phyloP scores from a whole-genome alignment of 2,113 vertebrate genomes.

The Eudyptes chrysolophus region DNA sequence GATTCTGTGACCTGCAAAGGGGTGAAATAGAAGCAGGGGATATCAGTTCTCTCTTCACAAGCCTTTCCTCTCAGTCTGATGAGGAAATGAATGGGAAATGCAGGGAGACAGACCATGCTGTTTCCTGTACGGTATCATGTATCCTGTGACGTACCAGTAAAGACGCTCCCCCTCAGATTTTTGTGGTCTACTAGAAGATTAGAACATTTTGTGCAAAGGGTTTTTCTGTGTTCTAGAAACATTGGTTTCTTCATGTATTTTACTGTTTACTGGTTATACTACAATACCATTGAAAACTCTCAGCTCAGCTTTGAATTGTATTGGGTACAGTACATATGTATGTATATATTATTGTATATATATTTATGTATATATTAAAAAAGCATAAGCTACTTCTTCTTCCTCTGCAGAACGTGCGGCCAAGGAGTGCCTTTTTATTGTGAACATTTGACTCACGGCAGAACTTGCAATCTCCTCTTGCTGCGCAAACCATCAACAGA shows the following conservation, averaged over 20 bases:
- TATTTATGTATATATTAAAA: not conserved
- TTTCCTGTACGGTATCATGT: not conserved
- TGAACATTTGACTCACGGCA: accelerated
- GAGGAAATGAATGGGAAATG: not conserved
- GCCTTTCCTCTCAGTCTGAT: not conserved
- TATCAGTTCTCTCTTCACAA: not conserved
- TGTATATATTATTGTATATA: not conserved
- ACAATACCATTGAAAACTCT: not conserved
- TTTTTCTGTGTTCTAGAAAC: not conserved
- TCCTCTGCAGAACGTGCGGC: not conserved
- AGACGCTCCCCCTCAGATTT: not conserved
- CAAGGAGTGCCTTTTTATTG: not conserved
- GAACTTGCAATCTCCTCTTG: not conserved
- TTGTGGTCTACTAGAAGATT: not conserved
- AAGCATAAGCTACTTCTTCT: not conserved
- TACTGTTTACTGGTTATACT: not conserved
- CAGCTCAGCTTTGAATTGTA: not conserved
- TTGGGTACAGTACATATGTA: not conserved
- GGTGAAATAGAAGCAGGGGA: not conserved
- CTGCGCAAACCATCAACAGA: not conserved
- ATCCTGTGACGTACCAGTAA: not conserved
- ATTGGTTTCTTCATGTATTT: not conserved
- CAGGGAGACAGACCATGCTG: not conserved
- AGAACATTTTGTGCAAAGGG: not conserved
- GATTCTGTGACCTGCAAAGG: not conserved